Evolutionary conservation across 2,888 invertebrate genomes (phyloP).

Genomic region (Sepiola atlantica): DNA sequence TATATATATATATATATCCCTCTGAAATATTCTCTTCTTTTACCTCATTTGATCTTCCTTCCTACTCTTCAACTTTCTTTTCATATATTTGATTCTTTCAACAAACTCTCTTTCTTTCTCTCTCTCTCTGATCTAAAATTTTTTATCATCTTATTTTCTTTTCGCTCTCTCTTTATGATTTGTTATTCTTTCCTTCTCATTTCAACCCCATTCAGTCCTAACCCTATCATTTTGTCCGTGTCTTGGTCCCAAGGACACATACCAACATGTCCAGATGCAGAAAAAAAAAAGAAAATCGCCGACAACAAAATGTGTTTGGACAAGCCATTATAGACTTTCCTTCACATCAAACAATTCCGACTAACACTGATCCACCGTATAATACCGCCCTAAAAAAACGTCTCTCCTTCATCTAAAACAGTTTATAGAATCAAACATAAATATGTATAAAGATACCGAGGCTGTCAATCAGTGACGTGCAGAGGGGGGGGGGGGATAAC

Average conservation of each 20-base stretch:
- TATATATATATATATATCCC: no score
- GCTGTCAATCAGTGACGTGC: no score
- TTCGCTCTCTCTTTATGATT: neutral
- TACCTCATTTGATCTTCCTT: neutral
- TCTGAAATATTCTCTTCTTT: neutral
- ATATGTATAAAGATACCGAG: no score
- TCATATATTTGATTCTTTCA: neutral
- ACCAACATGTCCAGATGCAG: neutral
- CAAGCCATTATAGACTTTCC: neutral
- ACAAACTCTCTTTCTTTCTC: neutral
- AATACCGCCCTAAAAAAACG: no score
- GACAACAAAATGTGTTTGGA: neutral
- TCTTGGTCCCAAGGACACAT: neutral
- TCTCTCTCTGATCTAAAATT: neutral
- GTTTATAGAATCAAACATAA: no score
- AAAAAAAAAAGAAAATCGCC: neutral
- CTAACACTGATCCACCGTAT: neutral
- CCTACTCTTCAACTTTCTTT: neutral
- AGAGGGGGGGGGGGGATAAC: no score
- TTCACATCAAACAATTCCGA: neutral
- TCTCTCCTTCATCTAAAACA: no score
- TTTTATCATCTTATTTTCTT: no score
- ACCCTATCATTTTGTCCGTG: neutral
- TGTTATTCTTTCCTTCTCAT: neutral
- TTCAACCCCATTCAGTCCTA: neutral